Percentiles rank a stretch among this genome's conserved stretches.
Evolutionary conservation across 2,113 vertebrate species (phyloP).

Genomic region (Felis catus): F.catus_Fca126_mat1.0 CM031412.1:238165501-238166000

Average conservation of each 20-base stretch:
- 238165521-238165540: accelerated
- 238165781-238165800: no score
- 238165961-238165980: not conserved
- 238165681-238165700: no score
- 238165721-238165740: no score
- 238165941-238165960: slow-evolving; percentile 57
- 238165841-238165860: not conserved
- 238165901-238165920: slow-evolving; percentile 20
- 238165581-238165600: no score
- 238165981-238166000: accelerated
- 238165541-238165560: not conserved
- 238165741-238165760: no score
- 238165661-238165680: no score
- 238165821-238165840: slow-evolving; percentile 41
- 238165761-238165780: accelerated
- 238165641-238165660: no score
- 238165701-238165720: no score
- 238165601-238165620: no score
- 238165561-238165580: no score
- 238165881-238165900: slow-evolving; percentile 12
- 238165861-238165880: slow-evolving; percentile 38
- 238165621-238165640: no score
- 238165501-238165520: accelerated
- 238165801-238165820: accelerated
- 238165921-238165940: not conserved